Conservation (phyloP, 2,113 vertebrate species). For the Cebus imitator region DNA sequence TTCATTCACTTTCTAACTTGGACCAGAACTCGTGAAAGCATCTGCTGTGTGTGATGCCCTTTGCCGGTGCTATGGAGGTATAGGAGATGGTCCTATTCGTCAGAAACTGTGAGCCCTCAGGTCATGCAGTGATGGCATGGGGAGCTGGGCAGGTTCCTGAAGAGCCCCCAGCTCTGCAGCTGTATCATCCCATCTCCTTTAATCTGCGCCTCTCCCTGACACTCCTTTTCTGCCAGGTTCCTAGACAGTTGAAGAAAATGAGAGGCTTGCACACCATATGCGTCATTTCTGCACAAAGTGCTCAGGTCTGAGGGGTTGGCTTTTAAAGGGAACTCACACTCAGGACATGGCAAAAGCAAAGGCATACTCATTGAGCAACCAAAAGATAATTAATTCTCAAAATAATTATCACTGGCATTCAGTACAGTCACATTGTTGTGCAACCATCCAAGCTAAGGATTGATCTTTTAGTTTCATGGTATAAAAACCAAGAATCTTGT, state of each 20-base stretch:
- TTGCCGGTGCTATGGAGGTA: background rate
- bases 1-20: background rate
- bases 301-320: background rate
- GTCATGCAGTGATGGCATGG: background rate
- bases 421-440: background rate
- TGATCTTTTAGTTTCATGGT: background rate
- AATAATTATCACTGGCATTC: too few species aligned
- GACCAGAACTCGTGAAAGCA: background rate
- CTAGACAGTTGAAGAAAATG: background rate
- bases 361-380: background rate
- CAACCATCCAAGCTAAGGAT: background rate
- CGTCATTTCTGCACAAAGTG: background rate
- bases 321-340: background rate
- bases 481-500: background rate
- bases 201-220: background rate
- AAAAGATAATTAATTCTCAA: background rate
- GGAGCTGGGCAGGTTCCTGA: background rate
- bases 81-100: background rate
- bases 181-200: background rate
- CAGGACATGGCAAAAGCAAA: background rate
- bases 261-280: background rate
- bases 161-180: background rate
- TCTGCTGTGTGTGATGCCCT: background rate
- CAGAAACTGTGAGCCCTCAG: background rate
- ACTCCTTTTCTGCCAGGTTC: background rate